These are phyloP conservation scores for Ophion costatus DNA, from an alignment of 2,888 invertebrate species.

Conservation along the genomic window DNA sequence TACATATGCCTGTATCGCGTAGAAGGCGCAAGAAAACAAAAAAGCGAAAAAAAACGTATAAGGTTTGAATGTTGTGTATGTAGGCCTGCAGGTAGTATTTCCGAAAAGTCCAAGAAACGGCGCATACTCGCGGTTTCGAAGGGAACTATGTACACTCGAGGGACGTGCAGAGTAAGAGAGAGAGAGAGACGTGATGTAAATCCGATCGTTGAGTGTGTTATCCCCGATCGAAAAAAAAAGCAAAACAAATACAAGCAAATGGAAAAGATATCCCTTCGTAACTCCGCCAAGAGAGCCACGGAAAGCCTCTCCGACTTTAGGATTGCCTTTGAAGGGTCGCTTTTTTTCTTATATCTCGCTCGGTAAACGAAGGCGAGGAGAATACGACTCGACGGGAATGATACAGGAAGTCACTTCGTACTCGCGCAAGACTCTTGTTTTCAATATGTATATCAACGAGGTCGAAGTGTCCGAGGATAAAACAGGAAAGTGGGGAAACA, in stretches of 20 bases:
- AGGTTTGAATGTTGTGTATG: conserved; percentile 67
- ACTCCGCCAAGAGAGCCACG: conserved; percentile 21
- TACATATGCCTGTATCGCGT: conserved; percentile 77
- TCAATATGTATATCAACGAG: conserved; percentile 58
- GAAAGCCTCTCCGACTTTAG: conserved; percentile 33
- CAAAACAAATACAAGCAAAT: not conserved
- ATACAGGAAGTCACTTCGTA: conserved; percentile 62
- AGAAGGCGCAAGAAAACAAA: conserved; percentile 59
- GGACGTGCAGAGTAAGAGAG: conserved; percentile 18
- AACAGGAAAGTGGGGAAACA: not conserved
- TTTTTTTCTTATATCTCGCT: too few species aligned
- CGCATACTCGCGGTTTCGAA: conserved; percentile 38
- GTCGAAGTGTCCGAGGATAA: conserved; percentile 1
- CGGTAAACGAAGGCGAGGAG: not conserved
- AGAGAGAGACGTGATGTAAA: conserved; percentile 3
- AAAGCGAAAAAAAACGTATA: conserved; percentile 59
- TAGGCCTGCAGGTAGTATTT: conserved; percentile 70
- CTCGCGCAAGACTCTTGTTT: conserved; percentile 63
- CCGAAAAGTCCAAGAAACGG: conserved; percentile 61
- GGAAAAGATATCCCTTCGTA: not conserved
- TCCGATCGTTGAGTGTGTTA: conserved; percentile 52
- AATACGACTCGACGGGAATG: conserved; percentile 50
- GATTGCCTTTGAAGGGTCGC: too few species aligned
- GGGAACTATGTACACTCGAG: too few species aligned
- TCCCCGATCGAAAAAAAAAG: conserved; percentile 44